Evolutionary conservation across 2,888 invertebrate genomes (phyloP).

Genomic region (Apoda limacodes): DNA sequence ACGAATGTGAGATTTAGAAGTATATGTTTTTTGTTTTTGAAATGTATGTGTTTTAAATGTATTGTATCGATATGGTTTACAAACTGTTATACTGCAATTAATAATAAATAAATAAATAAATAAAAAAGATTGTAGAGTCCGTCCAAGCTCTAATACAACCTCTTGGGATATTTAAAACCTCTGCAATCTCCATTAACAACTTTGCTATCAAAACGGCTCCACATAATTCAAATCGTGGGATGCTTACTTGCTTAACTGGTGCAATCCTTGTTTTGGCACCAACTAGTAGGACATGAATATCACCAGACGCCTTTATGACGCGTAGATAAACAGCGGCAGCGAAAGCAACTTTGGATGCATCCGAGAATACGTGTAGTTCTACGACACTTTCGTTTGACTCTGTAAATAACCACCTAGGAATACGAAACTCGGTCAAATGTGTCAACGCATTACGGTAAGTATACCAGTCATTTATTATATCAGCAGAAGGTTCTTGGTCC

Average conservation of each 20-base stretch:
- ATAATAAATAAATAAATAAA: too few relatives aligned
- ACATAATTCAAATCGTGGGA: constrained; percentile 16
- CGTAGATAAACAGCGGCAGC: constrained; percentile 8
- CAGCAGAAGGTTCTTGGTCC: constrained; percentile 14
- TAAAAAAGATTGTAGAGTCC: too few relatives aligned
- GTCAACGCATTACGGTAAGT: constrained; percentile 2
- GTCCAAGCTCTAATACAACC: too few relatives aligned
- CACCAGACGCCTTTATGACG: not conserved
- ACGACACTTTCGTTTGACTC: not conserved
- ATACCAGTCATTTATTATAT: constrained; percentile 6
- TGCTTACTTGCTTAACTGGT: constrained; percentile 7
- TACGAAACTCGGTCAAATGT: not conserved
- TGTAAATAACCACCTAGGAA: constrained; percentile 3
- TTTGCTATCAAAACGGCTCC: constrained; percentile 16
- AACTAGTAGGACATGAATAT: constrained; percentile 1
- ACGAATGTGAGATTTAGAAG: too few relatives aligned
- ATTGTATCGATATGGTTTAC: too few relatives aligned
- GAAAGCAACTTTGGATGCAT: constrained; percentile 4
- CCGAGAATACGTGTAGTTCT: constrained; percentile 7
- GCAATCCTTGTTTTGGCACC: constrained; percentile 12
- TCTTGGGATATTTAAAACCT: constrained; percentile 11
- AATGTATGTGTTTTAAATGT: too few relatives aligned
- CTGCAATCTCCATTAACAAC: constrained; percentile 14
- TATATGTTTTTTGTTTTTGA: too few relatives aligned
- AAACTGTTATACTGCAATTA: too few relatives aligned